These are phyloP conservation scores for Leptobrachium leishanense DNA, from an alignment of 2,113 vertebrate genomes.

Conservation along the genomic window DNA sequence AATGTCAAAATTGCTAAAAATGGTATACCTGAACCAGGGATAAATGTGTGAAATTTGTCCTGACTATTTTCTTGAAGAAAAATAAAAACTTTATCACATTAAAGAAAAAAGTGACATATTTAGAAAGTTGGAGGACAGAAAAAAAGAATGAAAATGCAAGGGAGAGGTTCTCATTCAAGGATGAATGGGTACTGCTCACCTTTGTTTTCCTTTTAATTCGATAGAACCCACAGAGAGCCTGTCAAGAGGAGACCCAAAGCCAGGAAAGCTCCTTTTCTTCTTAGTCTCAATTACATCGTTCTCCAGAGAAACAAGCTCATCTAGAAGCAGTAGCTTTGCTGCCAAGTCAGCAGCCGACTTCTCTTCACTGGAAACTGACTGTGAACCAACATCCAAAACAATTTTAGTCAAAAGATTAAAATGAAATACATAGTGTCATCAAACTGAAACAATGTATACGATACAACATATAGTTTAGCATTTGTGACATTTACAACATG, in stretches of 20 bases:
- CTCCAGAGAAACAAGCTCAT: constrained; percentile 74
- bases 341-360: constrained; percentile 64
- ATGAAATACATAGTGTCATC: not conserved
- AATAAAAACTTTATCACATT: too few species aligned
- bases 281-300: constrained; percentile 87
- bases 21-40: too few species aligned
- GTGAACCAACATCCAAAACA: constrained; percentile 24
- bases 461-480: not conserved
- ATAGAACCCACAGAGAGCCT: constrained; percentile 77
- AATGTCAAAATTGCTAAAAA: too few species aligned
- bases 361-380: constrained; percentile 50
- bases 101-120: too few species aligned
- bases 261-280: constrained; percentile 84
- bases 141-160: too few species aligned
- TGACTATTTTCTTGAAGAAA: too few species aligned
- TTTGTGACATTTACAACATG: not conserved
- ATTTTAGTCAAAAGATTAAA: constrained; percentile 59
- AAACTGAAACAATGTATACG: not conserved
- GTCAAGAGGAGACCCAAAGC: constrained; percentile 79
- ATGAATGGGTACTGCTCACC: constrained; percentile 60
- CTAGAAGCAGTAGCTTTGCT: constrained; percentile 70
- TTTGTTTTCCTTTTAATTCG: constrained; percentile 78
- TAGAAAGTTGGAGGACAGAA: too few species aligned
- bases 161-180: too few species aligned
- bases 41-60: too few species aligned